Evolutionary conservation across 1,140 invertebrate genomes (phyloP), one percentile per base, ranked within the genome.

Genomic region (Pissodes strobi): DNA sequence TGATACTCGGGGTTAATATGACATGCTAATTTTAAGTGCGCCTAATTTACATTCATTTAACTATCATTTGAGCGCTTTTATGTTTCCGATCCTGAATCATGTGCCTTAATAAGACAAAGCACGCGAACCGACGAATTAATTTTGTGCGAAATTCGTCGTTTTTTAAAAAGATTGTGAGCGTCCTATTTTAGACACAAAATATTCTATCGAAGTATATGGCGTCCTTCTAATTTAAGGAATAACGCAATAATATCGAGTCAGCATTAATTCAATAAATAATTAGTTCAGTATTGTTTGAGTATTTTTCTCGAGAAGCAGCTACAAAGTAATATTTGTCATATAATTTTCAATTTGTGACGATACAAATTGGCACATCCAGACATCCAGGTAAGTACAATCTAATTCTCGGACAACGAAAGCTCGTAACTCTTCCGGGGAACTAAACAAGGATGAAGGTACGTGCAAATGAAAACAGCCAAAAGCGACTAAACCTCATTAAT

Each of bases 1-100:
- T 65, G 60, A 55, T 55, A 61, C 52, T 56, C 22, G 57, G 57
- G 66, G 66, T 68, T 64, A 68, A 68, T 68, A 68, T 61, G 62
- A 64, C 61, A 68, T 68, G 66, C 66, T 68, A 68, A 68, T 68
- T 68, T 68, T 58, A 59, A 65, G 27, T 61, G 56, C 60, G 61
- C 57, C 61, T 65, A 68, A 68, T 68, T 68, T 68, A 68, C 66
- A 68, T 68, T 68, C 53, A 68, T 68, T 68, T 68, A 68, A 64
- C 61, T 68, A 65, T 68, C 62, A 56, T 63, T 63, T 68, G 13
- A 51, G 48, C 58, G 30, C 61, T 68, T 68, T 68, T 38, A 68
- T 68, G 57, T 59, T 41, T 61, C 61, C 61, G 61, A 64, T 56
- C 23, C 25, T 64, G 61, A 64, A 64, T 64, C 61, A 64, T 64